phyloP scores from a whole-genome alignment of 2,888 invertebrate species.

The Hipparchia sbordonii region DNA sequence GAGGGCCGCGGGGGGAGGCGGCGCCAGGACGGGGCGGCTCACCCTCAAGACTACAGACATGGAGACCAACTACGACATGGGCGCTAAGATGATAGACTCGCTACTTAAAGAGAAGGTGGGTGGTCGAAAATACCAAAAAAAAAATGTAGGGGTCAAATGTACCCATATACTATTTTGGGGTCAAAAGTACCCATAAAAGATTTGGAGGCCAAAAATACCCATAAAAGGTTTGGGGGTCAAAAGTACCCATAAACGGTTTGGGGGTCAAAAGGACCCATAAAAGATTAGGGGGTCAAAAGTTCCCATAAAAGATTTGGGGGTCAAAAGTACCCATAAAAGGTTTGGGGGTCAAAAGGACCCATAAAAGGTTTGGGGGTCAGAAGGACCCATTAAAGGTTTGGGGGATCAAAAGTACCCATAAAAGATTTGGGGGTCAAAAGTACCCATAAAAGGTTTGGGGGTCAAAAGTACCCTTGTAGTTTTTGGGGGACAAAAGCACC shows the following conservation, averaged over 20 bases:
- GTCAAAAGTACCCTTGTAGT: neutral
- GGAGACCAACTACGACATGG: conserved; percentile 99
- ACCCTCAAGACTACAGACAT: conserved; percentile 99
- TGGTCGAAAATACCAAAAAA: neutral
- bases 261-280: neutral
- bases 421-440: neutral
- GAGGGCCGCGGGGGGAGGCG: conserved; percentile 91
- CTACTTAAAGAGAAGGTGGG: conserved; percentile 95
- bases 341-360: neutral
- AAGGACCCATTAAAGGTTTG: neutral
- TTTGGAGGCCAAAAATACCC: neutral
- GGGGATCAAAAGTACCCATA: neutral
- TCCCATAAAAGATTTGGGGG: neutral
- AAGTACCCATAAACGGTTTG: neutral
- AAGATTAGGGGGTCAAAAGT: neutral
- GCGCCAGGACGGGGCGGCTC: conserved; percentile 93
- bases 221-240: neutral
- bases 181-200: neutral
- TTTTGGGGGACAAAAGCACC: conserved; percentile 48
- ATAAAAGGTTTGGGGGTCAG: conserved; percentile 50
- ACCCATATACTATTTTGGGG: neutral
- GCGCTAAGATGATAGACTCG: conserved; percentile 98
- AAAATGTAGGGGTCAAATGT: neutral
- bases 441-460: neutral
- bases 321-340: too few species aligned